Base-by-base conservation (phyloP, 2,113 vertebrate species). In the Leptobrachium leishanense region DNA sequence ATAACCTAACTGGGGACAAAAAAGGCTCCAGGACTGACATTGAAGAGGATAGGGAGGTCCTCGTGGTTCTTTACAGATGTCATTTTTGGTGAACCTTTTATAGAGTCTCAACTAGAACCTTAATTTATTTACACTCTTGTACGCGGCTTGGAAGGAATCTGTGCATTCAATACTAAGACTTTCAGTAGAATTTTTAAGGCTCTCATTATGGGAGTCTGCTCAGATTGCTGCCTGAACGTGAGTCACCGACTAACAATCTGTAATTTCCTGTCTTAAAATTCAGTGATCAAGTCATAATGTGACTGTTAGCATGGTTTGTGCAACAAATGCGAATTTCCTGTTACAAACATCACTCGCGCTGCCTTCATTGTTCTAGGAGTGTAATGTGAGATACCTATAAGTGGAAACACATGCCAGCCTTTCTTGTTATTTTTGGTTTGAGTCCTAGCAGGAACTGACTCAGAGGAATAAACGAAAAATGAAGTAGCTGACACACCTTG, bases 251-350 rank as follows among this genome's bases (percentile, higher is more conserved):
- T 39, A 73, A 64, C 62, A 67, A 74, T 68, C 66, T 50, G 50
- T 68, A 12, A 81, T 81, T 74, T 81, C 78, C 78, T 81, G 78
- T 73, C 62, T 68, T 40, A 68, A 59, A 62, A 74, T 71, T 68
- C 71, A 46, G n/a, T 44, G 12, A 81, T 53, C 2, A 10, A 74
- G 72, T 79, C 77, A 67, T 66, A 41, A 11, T 42, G 44, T 40
- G 67, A 46, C 67, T 72, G 1, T 54, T 72, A 64, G 31, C 77
- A 66, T 43, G 41, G 44, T 43, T 54, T 76, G 75, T 50, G 66
- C 55, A 62, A 70, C 41, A 74, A 68, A 74, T 59, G 20, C 3
- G 6, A 2, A 50, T 68, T 73, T 9, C 1, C 64, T 68, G 69
- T 63, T 5, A 67, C 70, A 72, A 72, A 73, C 77, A 66, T 40